Conservation (phyloP, 2,888 invertebrate genomes). For the Pachydiplax longipennis region DNA sequence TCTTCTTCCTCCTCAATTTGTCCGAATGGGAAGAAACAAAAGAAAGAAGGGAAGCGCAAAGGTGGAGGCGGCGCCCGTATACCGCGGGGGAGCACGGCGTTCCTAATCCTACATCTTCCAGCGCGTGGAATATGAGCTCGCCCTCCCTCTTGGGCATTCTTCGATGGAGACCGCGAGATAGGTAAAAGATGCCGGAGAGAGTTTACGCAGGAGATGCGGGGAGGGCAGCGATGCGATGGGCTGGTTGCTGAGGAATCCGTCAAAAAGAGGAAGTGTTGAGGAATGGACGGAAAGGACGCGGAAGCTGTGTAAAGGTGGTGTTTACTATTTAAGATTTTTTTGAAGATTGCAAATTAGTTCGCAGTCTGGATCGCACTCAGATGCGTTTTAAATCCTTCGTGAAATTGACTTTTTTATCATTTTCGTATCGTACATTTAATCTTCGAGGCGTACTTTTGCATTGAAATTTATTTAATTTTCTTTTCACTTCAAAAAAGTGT, state of each 20-base stretch:
- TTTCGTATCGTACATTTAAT: background rate
- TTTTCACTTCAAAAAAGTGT: too few species aligned
- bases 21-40: background rate
- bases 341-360: too few species aligned
- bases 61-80: background rate
- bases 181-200: background rate
- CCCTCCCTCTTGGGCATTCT: background rate
- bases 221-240: background rate
- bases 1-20: background rate
- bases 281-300: background rate
- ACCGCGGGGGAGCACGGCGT: background rate
- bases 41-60: background rate
- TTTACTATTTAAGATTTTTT: too few species aligned
- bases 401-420: too few species aligned
- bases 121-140: background rate
- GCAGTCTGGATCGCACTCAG: too few species aligned
- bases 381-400: too few species aligned
- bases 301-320: background rate
- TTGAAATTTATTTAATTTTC: too few species aligned
- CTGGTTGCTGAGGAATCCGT: too few species aligned
- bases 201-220: background rate
- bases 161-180: conserved; percentile 12
- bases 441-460: background rate
- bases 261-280: background rate
- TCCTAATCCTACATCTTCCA: background rate